Percentiles rank a stretch among this genome's conserved stretches.
Evolutionary conservation across 1,140 invertebrate species (phyloP).

Genomic region (Drosophila parvula): DNA sequence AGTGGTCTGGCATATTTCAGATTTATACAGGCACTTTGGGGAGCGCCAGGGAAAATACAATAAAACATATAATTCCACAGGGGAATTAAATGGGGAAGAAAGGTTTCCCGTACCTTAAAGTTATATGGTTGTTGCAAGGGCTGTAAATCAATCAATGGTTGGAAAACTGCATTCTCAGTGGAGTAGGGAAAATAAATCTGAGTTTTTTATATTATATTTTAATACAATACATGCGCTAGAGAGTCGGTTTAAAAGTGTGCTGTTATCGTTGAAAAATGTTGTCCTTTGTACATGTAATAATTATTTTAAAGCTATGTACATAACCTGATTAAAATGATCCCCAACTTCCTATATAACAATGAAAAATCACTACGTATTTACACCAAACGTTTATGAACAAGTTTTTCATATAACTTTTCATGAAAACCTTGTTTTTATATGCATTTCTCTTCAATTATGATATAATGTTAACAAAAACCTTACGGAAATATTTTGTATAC

Average conservation of each 20-base stretch:
- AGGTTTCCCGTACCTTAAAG: neutral
- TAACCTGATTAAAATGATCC: neutral
- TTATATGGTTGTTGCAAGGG: constrained; percentile 10
- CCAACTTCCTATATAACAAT: neutral
- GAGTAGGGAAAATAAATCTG: neutral
- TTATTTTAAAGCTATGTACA: neutral
- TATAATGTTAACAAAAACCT: neutral
- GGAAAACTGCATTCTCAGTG: constrained; percentile 5
- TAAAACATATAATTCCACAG: constrained; percentile 23
- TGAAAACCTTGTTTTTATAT: neutral
- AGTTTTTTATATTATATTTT: no score
- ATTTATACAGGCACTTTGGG: constrained; percentile 45
- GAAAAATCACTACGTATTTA: neutral
- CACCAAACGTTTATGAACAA: neutral
- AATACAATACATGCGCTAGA: no score
- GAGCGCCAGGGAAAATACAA: constrained; percentile 21
- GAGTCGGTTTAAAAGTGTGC: no score
- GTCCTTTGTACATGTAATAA: no score
- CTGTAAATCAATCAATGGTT: constrained; percentile 25
- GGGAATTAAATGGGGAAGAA: neutral
- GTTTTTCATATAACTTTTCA: neutral
- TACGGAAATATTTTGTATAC: no score
- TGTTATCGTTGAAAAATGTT: neutral
- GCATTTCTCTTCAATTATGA: neutral
- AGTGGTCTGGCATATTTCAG: constrained; percentile 46